A percentile compares a stretch with the other conserved stretches of the same genome.
phyloP scores from a whole-genome alignment of 2,888 invertebrate genomes.

The Cerastis rubricosa region DNA sequence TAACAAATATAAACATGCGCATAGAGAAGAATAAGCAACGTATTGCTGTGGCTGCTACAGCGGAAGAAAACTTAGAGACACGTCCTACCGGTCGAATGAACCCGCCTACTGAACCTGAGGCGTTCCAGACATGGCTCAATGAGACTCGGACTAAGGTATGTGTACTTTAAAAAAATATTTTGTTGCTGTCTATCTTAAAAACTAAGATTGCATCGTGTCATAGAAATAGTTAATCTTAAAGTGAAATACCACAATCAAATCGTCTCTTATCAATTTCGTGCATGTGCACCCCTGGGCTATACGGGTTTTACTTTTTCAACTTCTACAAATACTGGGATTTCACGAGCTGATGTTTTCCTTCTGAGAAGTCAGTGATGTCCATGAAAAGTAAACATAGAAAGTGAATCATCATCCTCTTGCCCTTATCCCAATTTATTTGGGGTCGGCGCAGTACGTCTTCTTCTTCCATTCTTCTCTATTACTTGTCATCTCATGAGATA shows the following conservation, averaged over 20 bases:
- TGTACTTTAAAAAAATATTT: background rate
- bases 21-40: constrained; percentile 95
- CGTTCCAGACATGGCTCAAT: constrained; percentile 89
- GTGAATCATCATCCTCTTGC: too few species aligned
- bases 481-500: too few species aligned
- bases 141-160: constrained; percentile 92
- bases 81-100: constrained; percentile 82
- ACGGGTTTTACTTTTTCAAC: too few species aligned
- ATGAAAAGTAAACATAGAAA: too few species aligned
- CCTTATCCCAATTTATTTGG: too few species aligned
- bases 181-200: background rate
- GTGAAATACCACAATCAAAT: background rate
- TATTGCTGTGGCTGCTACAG: constrained; percentile 93
- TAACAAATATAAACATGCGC: constrained; percentile 92
- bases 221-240: background rate
- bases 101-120: constrained; percentile 86
- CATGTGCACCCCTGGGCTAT: too few species aligned
- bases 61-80: constrained; percentile 89
- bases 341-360: too few species aligned
- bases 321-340: too few species aligned
- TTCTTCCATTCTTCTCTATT: too few species aligned
- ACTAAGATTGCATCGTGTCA: background rate
- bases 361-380: too few species aligned
- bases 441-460: too few species aligned
- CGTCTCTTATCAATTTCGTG: background rate